Percentiles rank a stretch among this genome's conserved stretches.
Evolutionary conservation across 2,888 invertebrate species (phyloP).

Genomic region (Scaptomyza reducta): DNA sequence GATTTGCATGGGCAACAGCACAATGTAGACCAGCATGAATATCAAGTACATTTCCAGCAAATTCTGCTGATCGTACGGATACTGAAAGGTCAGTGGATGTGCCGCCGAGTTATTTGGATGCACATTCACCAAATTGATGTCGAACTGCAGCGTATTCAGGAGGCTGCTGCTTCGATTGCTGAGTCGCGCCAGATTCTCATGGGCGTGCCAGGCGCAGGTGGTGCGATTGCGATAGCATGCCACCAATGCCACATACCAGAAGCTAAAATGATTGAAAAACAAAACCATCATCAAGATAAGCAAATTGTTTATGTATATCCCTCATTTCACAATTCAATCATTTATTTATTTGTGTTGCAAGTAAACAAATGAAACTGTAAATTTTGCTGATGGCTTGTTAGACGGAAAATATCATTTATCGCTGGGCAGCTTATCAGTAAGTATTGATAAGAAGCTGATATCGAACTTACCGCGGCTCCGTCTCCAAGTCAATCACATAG

Average conservation of each 20-base stretch:
- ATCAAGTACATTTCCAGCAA: conserved; percentile 95
- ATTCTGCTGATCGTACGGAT: conserved; percentile 97
- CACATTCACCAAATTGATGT: conserved; percentile 98
- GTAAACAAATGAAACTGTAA: too few species aligned
- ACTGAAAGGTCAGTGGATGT: conserved; percentile 96
- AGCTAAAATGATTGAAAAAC: conserved; percentile 86
- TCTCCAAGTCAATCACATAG: conserved; percentile 94
- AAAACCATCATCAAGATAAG: neutral
- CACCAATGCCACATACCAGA: conserved; percentile 98
- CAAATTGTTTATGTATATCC: neutral
- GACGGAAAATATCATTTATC: conserved; percentile 1
- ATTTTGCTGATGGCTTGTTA: neutral
- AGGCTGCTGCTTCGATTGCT: conserved; percentile 47
- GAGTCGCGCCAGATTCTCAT: conserved; percentile 82
- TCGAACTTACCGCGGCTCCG: conserved; percentile 91
- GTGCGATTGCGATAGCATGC: conserved; percentile 93
- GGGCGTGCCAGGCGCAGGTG: conserved; percentile 94
- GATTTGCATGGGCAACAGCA: conserved; percentile 94
- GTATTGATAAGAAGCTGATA: conserved; percentile 21
- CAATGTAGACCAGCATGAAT: conserved; percentile 93
- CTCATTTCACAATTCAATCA: neutral
- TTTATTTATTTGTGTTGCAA: neutral
- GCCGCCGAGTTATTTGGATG: conserved; percentile 93
- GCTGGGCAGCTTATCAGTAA: conserved; percentile 20
- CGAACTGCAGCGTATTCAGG: conserved; percentile 89